Evolutionary conservation across 2,113 vertebrate genomes (phyloP).

Genomic region (Dromas ardeola): DNA sequence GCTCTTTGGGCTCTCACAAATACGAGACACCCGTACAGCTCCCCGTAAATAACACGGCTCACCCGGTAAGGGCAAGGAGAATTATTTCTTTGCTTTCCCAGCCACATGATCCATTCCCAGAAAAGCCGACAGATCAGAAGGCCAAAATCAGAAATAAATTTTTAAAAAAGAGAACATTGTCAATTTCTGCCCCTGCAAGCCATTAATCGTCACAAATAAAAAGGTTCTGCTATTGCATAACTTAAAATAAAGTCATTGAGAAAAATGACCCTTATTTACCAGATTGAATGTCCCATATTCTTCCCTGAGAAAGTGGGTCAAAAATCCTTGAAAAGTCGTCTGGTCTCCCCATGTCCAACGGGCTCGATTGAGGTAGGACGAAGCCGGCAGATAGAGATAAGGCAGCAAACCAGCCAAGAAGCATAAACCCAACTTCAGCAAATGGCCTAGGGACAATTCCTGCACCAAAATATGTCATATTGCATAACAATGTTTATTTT

Average conservation of each 20-base stretch:
- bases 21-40: background rate
- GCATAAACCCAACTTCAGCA: conserved; percentile 80
- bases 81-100: background rate
- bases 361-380: conserved; percentile 86
- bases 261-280: conserved; percentile 74
- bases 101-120: background rate
- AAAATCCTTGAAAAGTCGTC: conserved; percentile 87
- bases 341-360: conserved; percentile 99
- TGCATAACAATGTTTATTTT: conserved; percentile 57
- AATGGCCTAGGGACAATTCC: conserved; percentile 81
- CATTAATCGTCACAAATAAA: background rate
- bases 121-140: background rate
- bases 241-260: background rate
- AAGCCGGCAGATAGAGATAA: conserved; percentile 90
- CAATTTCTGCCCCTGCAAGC: background rate
- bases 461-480: conserved; percentile 71
- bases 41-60: background rate
- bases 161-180: background rate
- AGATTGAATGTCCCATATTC: conserved; percentile 98
- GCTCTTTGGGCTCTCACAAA: background rate
- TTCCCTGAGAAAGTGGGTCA: conserved; percentile 92
- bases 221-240: background rate
- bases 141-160: background rate
- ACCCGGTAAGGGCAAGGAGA: background rate
- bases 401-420: conserved; percentile 88